phyloP scores from a whole-genome alignment of 1,140 invertebrate genomes.

The Zaprionus tsacasi region DNA sequence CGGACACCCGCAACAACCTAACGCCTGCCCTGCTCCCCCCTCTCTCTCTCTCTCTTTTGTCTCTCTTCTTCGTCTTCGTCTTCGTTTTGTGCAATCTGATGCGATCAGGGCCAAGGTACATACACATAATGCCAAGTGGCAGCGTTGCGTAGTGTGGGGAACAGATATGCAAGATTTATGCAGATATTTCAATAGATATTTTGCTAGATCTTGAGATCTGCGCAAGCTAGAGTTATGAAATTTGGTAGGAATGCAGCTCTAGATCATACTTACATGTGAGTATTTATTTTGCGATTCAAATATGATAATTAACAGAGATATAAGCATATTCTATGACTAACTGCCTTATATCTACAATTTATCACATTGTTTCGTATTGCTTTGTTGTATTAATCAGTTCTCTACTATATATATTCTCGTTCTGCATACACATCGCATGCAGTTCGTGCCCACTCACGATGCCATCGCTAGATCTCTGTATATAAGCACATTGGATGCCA shows the following conservation, averaged over 20 bases:
- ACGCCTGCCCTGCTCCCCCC: background rate
- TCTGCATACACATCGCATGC: background rate
- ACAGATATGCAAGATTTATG: no score
- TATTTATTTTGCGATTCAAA: background rate
- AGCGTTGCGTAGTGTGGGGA: background rate
- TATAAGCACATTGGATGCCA: constrained; percentile 51
- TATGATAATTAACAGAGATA: background rate
- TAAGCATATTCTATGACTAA: no score
- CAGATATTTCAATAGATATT: background rate
- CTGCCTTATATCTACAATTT: no score
- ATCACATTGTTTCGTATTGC: no score
- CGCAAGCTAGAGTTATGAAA: background rate
- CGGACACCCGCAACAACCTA: constrained; percentile 2
- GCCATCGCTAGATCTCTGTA: constrained; percentile 2
- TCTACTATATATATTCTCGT: background rate
- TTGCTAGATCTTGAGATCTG: background rate
- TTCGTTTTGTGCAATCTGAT: constrained; percentile 18
- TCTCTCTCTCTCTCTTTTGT: background rate
- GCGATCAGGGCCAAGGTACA: constrained; percentile 14
- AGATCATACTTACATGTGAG: background rate
- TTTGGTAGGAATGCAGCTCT: no score
- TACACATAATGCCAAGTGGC: background rate
- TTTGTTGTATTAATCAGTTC: no score
- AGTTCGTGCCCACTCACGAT: constrained; percentile 1
- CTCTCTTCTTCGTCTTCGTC: background rate